phyloP scores from a whole-genome alignment of 2,888 invertebrate genomes.

The Hydrotaea cyrtoneurina region DNA sequence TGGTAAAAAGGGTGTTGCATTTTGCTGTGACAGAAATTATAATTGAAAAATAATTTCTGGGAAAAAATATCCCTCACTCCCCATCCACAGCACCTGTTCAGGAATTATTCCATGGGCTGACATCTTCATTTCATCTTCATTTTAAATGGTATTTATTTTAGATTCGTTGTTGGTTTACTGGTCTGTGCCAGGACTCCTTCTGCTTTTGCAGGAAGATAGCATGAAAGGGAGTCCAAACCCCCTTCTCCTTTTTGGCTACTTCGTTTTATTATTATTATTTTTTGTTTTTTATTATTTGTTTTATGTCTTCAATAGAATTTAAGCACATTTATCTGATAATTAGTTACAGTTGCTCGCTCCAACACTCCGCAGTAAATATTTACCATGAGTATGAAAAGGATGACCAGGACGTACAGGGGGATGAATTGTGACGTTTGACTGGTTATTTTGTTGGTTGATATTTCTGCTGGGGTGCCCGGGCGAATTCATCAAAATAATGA shows the following conservation, averaged over 20 bases:
- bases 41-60: too few relatives aligned
- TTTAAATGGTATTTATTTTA: background rate
- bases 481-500: constrained; percentile 15
- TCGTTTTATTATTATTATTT: background rate
- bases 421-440: background rate
- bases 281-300: background rate
- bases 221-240: too few relatives aligned
- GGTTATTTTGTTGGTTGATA: background rate
- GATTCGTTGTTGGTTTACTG: background rate
- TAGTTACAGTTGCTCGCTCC: background rate
- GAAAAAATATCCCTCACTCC: too few relatives aligned
- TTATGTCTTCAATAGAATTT: constrained; percentile 8
- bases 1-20: too few relatives aligned
- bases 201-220: background rate
- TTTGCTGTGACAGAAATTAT: too few relatives aligned
- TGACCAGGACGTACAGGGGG: too few relatives aligned
- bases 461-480: background rate
- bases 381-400: background rate
- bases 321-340: background rate
- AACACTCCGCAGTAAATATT: background rate
- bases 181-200: too few relatives aligned
- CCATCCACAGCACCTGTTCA: too few relatives aligned
- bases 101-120: background rate
- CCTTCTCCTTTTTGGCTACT: background rate
- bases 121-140: background rate